A percentile compares a stretch with the other conserved stretches of the same genome.
Evolutionary conservation across 2,113 vertebrate species (phyloP).

Genomic region (Todiramphus chloris): DNA sequence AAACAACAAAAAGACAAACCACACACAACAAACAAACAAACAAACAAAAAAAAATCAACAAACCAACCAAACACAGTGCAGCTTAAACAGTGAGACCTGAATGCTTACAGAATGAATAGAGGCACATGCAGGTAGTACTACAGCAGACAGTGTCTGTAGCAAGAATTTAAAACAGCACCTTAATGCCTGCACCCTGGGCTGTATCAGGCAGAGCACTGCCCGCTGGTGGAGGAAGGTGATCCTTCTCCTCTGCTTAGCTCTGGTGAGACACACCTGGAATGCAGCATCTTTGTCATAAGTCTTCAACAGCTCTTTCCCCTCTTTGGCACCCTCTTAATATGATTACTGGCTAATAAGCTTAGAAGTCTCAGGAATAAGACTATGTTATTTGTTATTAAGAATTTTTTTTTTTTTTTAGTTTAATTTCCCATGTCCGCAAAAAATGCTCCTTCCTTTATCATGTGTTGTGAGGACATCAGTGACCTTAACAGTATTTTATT

Average conservation of each 20-base stretch:
- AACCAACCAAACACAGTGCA: neutral
- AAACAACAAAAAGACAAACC: no score
- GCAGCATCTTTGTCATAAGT: neutral
- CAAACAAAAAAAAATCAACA: no score
- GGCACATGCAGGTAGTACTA: neutral
- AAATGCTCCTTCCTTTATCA: neutral
- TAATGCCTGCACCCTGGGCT: neutral
- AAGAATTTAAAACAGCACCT: neutral
- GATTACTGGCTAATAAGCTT: neutral
- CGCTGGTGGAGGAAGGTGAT: neutral
- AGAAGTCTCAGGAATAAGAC: neutral
- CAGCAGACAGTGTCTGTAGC: neutral
- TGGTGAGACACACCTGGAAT: neutral
- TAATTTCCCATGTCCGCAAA: neutral
- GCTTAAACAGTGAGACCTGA: neutral
- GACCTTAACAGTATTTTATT: neutral
- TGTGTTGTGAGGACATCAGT: neutral
- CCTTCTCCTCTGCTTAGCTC: neutral
- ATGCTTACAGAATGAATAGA: neutral
- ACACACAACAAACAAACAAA: no score
- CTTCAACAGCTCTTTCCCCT: neutral
- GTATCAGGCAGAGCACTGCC: neutral
- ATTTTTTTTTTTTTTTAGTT: neutral
- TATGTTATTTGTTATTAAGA: neutral
- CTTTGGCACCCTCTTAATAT: neutral